Percentiles rank a stretch among this genome's conserved stretches.
Conservation (phyloP, 53 echinoderm and acorn worm genomes). For the Temnopleurus reevesii region DNA sequence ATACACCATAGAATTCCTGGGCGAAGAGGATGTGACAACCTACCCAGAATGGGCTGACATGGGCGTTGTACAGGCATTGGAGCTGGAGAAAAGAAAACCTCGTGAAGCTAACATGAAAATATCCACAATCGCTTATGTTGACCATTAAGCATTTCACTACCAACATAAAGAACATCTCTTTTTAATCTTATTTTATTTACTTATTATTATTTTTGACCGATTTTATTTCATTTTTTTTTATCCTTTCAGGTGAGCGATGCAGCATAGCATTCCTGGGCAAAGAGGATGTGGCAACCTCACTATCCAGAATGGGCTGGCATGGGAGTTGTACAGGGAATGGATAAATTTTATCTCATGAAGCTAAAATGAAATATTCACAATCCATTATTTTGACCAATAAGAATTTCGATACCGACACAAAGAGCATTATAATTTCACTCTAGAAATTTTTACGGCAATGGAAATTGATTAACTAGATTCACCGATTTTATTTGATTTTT, state of each 20-base stretch:
- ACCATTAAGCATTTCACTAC: too few relatives aligned
- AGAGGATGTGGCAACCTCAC: neutral
- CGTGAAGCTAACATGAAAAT: neutral
- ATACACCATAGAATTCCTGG: neutral
- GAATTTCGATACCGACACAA: too few relatives aligned
- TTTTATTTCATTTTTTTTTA: neutral
- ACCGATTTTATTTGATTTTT: neutral
- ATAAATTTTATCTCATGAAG: neutral
- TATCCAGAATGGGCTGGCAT: neutral
- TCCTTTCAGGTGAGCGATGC: neutral
- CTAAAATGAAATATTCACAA: too few relatives aligned
- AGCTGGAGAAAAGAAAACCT: too few relatives aligned
- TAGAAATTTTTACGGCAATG: too few relatives aligned
- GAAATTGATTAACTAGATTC: too few relatives aligned
- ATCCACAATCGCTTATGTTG: neutral
- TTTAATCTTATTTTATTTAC: too few relatives aligned
- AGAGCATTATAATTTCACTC: too few relatives aligned
- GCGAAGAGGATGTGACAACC: neutral
- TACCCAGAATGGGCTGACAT: conserved; percentile 1
- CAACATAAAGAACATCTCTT: too few relatives aligned
- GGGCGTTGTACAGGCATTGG: neutral
- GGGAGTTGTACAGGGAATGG: neutral
- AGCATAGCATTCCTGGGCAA: neutral
- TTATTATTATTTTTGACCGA: too few relatives aligned
- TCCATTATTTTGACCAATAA: too few relatives aligned